A percentile compares a stretch with the other conserved stretches of the same genome.
phyloP scores from a whole-genome alignment of 2,797 vertebrate genomes.

The Lateolabrax maculatus region DNA sequence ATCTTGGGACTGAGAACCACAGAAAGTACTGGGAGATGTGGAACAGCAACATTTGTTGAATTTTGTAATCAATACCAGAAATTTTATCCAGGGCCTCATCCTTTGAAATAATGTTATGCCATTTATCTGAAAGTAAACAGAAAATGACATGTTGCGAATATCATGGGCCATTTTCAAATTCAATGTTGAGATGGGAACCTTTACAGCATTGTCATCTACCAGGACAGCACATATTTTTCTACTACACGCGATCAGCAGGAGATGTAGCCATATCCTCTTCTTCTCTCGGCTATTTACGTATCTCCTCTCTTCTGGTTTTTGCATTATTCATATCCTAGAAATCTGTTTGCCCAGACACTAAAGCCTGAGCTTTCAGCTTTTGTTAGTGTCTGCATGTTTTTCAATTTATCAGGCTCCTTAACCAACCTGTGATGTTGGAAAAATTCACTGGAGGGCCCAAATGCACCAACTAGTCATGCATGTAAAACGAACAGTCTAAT shows the following conservation, averaged over 20 bases:
- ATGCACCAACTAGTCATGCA: constrained; percentile 65
- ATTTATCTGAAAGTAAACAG: constrained; percentile 7
- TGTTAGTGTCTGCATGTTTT: constrained; percentile 57
- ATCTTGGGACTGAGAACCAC: neutral
- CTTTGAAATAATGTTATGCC: neutral
- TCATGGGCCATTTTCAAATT: neutral
- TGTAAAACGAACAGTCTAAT: constrained; percentile 60
- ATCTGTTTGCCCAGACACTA: constrained; percentile 49
- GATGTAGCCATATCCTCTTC: constrained; percentile 34
- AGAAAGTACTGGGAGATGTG: neutral
- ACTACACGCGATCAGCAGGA: constrained; percentile 17
- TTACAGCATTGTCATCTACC: neutral
- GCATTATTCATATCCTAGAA: constrained; percentile 74
- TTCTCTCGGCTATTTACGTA: constrained; percentile 58
- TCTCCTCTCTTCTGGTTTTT: constrained; percentile 58
- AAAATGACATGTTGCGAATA: constrained; percentile 4
- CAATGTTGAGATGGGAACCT: neutral
- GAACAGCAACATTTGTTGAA: no score
- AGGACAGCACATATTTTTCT: constrained; percentile 16
- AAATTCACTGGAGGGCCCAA: constrained; percentile 60
- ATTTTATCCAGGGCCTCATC: neutral
- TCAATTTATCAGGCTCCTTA: constrained; percentile 41
- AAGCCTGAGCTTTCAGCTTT: constrained; percentile 55
- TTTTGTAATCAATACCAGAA: neutral
- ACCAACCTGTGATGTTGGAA: constrained; percentile 70